These are phyloP conservation scores for Neostethus bicornis DNA, from an alignment of 2,797 vertebrate genomes.

Conservation along the genomic window DNA sequence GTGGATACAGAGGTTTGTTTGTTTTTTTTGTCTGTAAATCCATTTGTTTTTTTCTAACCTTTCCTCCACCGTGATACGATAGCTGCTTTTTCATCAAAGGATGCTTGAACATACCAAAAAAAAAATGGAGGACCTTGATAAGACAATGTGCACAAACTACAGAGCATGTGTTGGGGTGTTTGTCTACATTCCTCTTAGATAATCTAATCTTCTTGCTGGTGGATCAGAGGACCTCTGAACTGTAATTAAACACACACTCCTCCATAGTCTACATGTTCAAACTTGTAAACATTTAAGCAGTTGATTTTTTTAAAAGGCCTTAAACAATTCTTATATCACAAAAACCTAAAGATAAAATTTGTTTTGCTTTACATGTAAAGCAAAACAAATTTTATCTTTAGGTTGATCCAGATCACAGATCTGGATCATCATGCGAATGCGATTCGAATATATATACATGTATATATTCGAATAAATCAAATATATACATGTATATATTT, in stretches of 20 bases:
- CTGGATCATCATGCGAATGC: too few relatives aligned
- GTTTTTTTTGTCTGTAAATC: neutral
- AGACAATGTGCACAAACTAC: constrained; percentile 21
- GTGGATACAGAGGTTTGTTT: too few relatives aligned
- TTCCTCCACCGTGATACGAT: neutral
- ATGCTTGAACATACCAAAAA: constrained; percentile 7
- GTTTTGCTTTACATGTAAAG: too few relatives aligned
- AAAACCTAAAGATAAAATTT: neutral
- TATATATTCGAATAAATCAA: too few relatives aligned
- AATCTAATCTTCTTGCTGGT: constrained; percentile 78
- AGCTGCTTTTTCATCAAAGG: neutral
- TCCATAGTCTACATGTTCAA: constrained; percentile 12
- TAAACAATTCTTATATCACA: neutral
- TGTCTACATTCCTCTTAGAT: constrained; percentile 72
- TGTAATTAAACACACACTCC: constrained; percentile 24
- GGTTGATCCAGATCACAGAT: too few relatives aligned
- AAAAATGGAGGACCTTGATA: constrained; percentile 1
- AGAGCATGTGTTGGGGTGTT: constrained; percentile 47
- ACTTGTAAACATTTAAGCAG: constrained; percentile 23
- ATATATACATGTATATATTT: too few relatives aligned
- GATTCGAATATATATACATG: too few relatives aligned
- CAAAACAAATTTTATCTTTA: too few relatives aligned
- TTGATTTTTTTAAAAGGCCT: neutral
- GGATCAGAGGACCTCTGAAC: constrained; percentile 62
- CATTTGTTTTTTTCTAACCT: neutral